phyloP scores from a whole-genome alignment of 2,888 invertebrate species.

The Drosophila testacea region DNA sequence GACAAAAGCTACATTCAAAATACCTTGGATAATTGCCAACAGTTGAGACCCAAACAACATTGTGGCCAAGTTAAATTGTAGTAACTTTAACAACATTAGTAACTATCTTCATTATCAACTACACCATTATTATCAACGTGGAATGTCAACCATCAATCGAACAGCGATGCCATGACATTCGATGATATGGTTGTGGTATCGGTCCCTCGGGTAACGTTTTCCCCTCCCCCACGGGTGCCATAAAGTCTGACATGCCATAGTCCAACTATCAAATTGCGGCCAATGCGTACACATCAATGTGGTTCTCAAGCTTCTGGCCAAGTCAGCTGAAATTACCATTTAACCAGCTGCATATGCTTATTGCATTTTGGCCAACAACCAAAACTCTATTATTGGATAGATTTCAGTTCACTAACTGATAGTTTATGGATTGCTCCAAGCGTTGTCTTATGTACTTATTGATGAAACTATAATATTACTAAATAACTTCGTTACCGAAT shows the following conservation, averaged over 20 bases:
- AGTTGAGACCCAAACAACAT: constrained; percentile 26
- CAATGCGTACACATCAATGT: constrained; percentile 10
- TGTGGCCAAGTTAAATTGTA: constrained; percentile 17
- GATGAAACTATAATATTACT: too few relatives aligned
- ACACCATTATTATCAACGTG: not conserved
- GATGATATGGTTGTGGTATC: constrained; percentile 21
- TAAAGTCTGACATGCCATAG: constrained; percentile 19
- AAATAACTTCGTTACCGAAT: too few relatives aligned
- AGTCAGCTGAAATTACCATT: constrained; percentile 18
- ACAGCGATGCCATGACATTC: constrained; percentile 8
- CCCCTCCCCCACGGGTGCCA: constrained; percentile 11
- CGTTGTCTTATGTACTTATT: too few relatives aligned
- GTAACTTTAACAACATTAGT: not conserved
- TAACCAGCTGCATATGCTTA: constrained; percentile 10
- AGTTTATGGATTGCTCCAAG: too few relatives aligned
- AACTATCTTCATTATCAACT: not conserved
- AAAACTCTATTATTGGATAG: not conserved
- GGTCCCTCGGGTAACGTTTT: constrained; percentile 6
- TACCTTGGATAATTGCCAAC: constrained; percentile 56
- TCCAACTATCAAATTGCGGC: constrained; percentile 15
- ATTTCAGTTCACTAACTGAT: not conserved
- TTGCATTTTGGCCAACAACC: constrained; percentile 3
- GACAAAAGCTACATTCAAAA: constrained; percentile 41
- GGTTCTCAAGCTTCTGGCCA: constrained; percentile 5
- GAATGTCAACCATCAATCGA: constrained; percentile 14